These are phyloP conservation scores for Cheilinus undulatus DNA, from an alignment of 2,113 vertebrate genomes.

Conservation along the genomic window DNA sequence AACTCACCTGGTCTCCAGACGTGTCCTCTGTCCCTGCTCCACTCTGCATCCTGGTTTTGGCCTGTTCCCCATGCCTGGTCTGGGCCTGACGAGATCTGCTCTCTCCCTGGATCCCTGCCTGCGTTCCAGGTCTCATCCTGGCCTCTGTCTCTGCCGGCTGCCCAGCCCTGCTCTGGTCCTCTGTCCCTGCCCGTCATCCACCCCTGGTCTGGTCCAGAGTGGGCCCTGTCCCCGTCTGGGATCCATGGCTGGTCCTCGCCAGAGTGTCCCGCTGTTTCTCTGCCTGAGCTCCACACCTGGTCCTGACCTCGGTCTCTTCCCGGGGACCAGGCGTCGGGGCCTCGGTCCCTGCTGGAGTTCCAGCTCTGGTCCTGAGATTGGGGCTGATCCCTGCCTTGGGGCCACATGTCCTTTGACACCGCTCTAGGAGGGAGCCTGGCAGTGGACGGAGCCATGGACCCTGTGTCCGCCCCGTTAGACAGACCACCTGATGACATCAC, in stretches of 20 bases:
- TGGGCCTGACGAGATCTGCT: constrained; percentile 1
- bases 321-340: constrained; percentile 26
- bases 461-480: constrained; percentile 71
- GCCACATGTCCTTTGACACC: constrained; percentile 79
- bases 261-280: constrained; percentile 48
- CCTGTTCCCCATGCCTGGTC: constrained; percentile 43
- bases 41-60: constrained; percentile 41
- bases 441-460: constrained; percentile 73
- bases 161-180: constrained; percentile 39
- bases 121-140: constrained; percentile 46
- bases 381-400: constrained; percentile 47
- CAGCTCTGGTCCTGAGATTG: constrained; percentile 63
- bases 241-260: constrained; percentile 61
- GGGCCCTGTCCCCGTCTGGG: constrained; percentile 48
- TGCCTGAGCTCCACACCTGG: constrained; percentile 46
- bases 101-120: constrained; percentile 46
- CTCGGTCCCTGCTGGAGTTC: constrained; percentile 43
- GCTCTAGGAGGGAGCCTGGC: constrained; percentile 81
- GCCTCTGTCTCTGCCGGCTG: constrained; percentile 30
- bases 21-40: constrained; percentile 57
- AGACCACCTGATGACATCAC: constrained; percentile 72
- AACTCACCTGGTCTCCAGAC: constrained; percentile 68
- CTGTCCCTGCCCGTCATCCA: constrained; percentile 48
- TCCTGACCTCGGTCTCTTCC: constrained; percentile 41
- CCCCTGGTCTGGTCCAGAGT: constrained; percentile 9